Evolutionary conservation across 1,140 invertebrate species (phyloP), one percentile per base, ranked within the genome.

Genomic region (Polypedilum pembai): DNA sequence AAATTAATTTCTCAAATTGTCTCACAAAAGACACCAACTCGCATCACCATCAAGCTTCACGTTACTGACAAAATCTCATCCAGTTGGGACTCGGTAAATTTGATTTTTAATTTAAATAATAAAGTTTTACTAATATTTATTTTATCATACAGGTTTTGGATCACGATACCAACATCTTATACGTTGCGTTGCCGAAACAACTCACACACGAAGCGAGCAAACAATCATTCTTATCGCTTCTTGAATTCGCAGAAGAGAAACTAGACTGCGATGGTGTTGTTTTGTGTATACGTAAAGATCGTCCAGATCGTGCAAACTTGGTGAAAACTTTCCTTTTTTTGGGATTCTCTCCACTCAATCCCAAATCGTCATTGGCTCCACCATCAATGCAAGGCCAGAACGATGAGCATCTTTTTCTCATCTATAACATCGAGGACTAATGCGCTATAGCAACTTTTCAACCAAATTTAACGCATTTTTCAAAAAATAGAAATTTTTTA

Each of bases 281-380:
- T 10, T 83, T 87, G 78, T 94, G 91, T 82, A 89, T 96, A 78
- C 87, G 89, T 75, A 95, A 95, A 83, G 89, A 92, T 79, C 88
- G 94, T 73, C 80, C 87, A 45, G 94, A 98, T 83, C 87, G 92
- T 84, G 90, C 90, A 45, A 89, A 90, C 77, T 85, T 98, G 75
- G 89, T 98, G 74, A 90, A 94, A 79, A 95, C 94, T 73, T 98
- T 98, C 88, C 96, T 96, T 91, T 98, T 96, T 84, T 88, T 98
- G 84, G 95, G 95, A 72, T 98, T 98, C 84, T 87, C 89, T 76
- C 87, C 92, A 69, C 85, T 97, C 76, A 87, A 92, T 63, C 94
- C 95, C 73, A 91, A 89, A 78, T 91, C 94, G 74, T 85, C 87
- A n/a, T 83, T 94, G 77, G 79, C 86, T 83, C 78, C 85, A 82